phyloP scores from a whole-genome alignment of 2,888 invertebrate species.

The Philonicus albiceps region DNA sequence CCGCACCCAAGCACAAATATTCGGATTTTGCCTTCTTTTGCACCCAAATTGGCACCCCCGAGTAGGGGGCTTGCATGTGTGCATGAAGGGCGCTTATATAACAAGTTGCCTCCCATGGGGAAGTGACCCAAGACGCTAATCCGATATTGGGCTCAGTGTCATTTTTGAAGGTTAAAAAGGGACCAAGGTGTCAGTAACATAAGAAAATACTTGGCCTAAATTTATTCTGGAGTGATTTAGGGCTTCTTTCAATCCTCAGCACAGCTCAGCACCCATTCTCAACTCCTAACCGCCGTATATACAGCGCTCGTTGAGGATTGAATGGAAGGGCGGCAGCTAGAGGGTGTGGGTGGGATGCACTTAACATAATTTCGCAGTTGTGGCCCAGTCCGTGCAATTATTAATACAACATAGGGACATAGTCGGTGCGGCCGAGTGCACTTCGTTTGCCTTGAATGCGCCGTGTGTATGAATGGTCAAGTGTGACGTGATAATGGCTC shows the following conservation, averaged over 20 bases:
- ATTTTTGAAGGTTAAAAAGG: background rate
- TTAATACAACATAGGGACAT: background rate
- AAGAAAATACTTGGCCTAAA: background rate
- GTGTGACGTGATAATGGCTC: background rate
- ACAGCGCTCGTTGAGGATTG: background rate
- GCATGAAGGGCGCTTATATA: background rate
- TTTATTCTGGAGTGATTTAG: background rate
- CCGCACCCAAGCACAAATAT: background rate
- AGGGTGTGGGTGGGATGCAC: background rate
- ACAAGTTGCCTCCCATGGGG: background rate
- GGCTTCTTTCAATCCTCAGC: background rate
- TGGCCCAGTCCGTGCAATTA: background rate
- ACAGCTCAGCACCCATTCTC: too few species aligned
- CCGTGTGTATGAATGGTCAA: background rate
- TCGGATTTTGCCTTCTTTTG: background rate
- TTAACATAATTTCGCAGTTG: background rate
- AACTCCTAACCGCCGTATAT: background rate
- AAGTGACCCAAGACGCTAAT: background rate
- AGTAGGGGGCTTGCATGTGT: background rate
- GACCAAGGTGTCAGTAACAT: background rate
- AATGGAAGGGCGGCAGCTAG: background rate
- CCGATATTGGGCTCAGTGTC: background rate
- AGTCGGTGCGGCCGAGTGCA: background rate
- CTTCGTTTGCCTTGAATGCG: background rate
- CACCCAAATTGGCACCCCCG: background rate